Evolutionary conservation across 2,797 vertebrate species (phyloP).

Genomic region (Megalops cyprinoides): DNA sequence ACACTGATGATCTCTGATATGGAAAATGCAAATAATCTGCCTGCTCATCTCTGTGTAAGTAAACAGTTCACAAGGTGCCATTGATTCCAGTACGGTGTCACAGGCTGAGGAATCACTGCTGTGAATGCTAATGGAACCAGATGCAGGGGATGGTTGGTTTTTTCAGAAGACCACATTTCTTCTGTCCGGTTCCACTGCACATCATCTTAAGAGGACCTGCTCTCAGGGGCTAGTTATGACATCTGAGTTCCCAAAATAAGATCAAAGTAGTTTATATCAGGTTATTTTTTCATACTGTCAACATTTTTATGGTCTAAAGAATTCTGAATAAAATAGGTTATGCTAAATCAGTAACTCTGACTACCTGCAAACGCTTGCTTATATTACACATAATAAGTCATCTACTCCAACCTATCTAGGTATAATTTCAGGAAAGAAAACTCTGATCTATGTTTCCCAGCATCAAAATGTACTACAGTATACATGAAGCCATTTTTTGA

Average conservation of each 20-base stretch:
- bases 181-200: neutral
- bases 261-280: no score
- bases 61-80: neutral
- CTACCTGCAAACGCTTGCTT: no score
- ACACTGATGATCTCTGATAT: neutral
- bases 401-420: no score
- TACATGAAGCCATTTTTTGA: neutral
- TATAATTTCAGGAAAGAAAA: no score
- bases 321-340: no score
- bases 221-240: neutral
- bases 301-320: no score
- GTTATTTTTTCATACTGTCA: no score
- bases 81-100: neutral
- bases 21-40: neutral
- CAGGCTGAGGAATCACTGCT: neutral
- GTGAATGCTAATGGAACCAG: neutral
- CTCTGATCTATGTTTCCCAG: no score
- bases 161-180: neutral
- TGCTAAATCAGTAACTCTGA: no score
- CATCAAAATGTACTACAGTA: neutral
- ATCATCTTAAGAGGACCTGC: conserved; percentile 1
- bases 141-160: neutral
- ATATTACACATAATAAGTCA: no score
- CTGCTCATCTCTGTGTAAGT: neutral
- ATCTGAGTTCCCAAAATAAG: neutral